These are phyloP conservation scores for Operophtera brumata DNA, from an alignment of 2,888 invertebrate genomes.

Conservation along the genomic window DNA sequence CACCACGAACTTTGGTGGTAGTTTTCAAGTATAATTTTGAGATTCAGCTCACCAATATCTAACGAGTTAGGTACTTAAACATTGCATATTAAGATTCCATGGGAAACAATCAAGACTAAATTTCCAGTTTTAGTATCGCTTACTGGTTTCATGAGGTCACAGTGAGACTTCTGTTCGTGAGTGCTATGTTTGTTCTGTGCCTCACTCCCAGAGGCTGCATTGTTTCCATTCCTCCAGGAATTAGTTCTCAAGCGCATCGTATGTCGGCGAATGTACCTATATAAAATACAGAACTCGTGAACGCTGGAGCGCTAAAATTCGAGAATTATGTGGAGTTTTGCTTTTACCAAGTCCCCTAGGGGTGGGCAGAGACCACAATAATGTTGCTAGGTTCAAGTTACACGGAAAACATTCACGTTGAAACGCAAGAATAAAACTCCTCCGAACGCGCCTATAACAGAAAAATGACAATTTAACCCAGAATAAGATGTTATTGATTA, in stretches of 20 bases:
- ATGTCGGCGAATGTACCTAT: conserved; percentile 8
- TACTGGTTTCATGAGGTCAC: too few species aligned
- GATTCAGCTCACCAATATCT: too few species aligned
- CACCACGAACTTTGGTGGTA: too few species aligned
- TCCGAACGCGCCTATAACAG: background rate
- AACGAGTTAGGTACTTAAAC: too few species aligned
- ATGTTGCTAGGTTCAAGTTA: background rate
- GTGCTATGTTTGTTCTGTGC: background rate
- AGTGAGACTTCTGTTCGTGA: background rate
- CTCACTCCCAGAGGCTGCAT: conserved; percentile 21
- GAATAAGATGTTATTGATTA: too few species aligned
- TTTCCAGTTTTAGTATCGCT: too few species aligned
- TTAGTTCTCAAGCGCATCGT: conserved; percentile 37
- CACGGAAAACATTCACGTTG: too few species aligned
- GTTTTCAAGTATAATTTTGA: too few species aligned
- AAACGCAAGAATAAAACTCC: background rate
- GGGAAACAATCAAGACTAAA: too few species aligned
- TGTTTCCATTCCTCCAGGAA: conserved; percentile 43
- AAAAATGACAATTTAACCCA: too few species aligned
- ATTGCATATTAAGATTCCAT: too few species aligned
- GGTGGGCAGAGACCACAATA: background rate
- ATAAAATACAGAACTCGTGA: conserved; percentile 2
- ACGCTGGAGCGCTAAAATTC: background rate
- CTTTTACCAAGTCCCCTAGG: background rate
- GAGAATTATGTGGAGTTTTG: background rate